Percentiles rank a stretch among this genome's conserved stretches.
Evolutionary conservation across 2,113 vertebrate species (phyloP).

Genomic region (Ammospiza nelsoni): DNA sequence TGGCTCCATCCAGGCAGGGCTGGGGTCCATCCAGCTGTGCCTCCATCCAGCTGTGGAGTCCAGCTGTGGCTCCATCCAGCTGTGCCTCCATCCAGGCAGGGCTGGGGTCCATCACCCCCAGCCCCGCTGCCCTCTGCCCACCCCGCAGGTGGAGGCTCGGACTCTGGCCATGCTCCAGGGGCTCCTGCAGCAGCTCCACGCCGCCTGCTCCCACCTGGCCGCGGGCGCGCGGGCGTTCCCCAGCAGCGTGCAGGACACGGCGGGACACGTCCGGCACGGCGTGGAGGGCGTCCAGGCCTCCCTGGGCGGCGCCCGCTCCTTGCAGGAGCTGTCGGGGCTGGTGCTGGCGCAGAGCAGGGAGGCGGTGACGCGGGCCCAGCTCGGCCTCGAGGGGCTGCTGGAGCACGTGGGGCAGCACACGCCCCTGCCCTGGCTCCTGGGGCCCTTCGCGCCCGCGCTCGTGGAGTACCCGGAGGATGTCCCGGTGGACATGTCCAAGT

Average conservation of each 20-base stretch:
- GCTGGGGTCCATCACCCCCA: rapidly evolving
- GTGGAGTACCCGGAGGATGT: neutral
- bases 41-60: no score
- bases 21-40: neutral
- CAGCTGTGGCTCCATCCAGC: no score
- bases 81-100: neutral
- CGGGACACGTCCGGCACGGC: constrained; percentile 70
- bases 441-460: constrained; percentile 72
- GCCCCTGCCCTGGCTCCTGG: constrained; percentile 81
- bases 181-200: constrained; percentile 80
- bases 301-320: constrained; percentile 67
- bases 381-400: constrained; percentile 85
- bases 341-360: constrained; percentile 80
- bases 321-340: constrained; percentile 76
- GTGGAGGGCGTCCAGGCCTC: constrained; percentile 81
- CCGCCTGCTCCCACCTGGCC: constrained; percentile 73
- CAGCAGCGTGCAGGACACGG: constrained; percentile 80
- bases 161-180: constrained; percentile 77
- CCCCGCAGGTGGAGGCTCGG: constrained; percentile 65
- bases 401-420: constrained; percentile 79
- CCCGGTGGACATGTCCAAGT: constrained; percentile 24
- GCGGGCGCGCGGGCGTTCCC: constrained; percentile 84
- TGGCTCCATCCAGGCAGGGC: rapidly evolving
- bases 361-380: constrained; percentile 74
- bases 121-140: neutral